Base-by-base conservation (phyloP, 2,797 vertebrate species). In the Iguana delicatissima region DNA sequence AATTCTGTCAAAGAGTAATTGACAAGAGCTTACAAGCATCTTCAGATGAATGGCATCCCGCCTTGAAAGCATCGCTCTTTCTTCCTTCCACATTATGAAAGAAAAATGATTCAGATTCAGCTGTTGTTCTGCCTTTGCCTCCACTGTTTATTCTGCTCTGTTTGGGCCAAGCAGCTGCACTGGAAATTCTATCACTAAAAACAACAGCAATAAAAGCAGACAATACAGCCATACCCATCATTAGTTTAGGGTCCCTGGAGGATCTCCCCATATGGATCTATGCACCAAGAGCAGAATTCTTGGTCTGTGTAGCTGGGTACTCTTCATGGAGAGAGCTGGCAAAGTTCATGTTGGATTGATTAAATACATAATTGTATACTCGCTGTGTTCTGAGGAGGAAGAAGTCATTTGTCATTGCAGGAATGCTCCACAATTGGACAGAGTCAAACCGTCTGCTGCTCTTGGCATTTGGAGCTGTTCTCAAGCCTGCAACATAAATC, bases 351-450 rank as follows among this genome's bases (percentile, higher is more conserved):
- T 80, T 80, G 93, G 92, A 95, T 95, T 96, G 95, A 96, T 96
- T 96, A 96, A 93, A 97, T 93, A 88, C 91, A 93, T 95, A 96
- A 96, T 95, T 96, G 94, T 95, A 94, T 91, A 93, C 85, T 96
- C 93, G 90, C 64, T 90, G 93, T 86, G 93, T 96, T 95, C 94
- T 90, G 93, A 92, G 91, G 90, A 95, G 94, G 80, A 89, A 85
- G 80, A 79, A 94, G 87, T 93, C 86, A 94, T 97, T 97, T 97
- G 95, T 96, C 96, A 96, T 92, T 84, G 57, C 76, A 90, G 93
- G 95, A 80, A 93, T 89, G 92, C 93, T 92, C 82, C 92, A 84
- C 90, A 94, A 92, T 77, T 85, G 94, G 92, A 93, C 94, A 93
- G 95, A 93, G 76, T 93, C 92, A 89, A 95, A 92, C 92, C 83